These are phyloP conservation scores for Thymallus thymallus DNA, from an alignment of 2,113 vertebrate species.

Conservation along the genomic window DNA sequence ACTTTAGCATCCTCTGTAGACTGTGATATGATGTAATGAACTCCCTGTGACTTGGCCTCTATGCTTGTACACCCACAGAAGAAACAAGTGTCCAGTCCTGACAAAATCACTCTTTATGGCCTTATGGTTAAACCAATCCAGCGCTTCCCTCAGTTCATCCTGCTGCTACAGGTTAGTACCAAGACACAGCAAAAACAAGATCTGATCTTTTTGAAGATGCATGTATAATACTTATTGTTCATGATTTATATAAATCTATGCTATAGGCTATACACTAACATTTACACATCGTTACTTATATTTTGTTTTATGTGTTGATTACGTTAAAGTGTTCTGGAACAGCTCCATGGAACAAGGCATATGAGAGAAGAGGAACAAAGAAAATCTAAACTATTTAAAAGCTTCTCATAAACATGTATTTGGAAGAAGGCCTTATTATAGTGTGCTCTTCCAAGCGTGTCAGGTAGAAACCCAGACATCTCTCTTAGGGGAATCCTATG, in stretches of 20 bases:
- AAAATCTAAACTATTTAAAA: not conserved
- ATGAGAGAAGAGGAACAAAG: not conserved
- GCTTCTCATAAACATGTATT: not conserved
- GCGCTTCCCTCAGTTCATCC: slow-evolving; percentile 87
- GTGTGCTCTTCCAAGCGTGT: not conserved
- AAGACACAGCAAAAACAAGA: not conserved
- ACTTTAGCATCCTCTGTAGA: not conserved
- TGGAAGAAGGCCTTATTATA: not conserved
- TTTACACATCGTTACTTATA: too few species aligned
- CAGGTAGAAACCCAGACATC: slow-evolving; percentile 2
- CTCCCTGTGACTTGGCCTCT: slow-evolving; percentile 2
- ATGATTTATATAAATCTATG: too few species aligned
- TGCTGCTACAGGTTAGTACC: slow-evolving; percentile 81
- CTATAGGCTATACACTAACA: too few species aligned
- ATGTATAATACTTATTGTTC: too few species aligned
- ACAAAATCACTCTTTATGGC: slow-evolving; percentile 85
- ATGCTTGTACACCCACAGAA: slow-evolving; percentile 63
- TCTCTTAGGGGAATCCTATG: not conserved
- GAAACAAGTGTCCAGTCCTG: slow-evolving; percentile 79
- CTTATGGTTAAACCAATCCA: slow-evolving; percentile 91
- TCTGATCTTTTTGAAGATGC: too few species aligned
- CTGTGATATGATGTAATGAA: not conserved
- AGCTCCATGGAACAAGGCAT: not conserved
- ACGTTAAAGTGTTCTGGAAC: not conserved
- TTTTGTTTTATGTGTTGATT: too few species aligned